Evolutionary conservation across 92 coral and sea anemone genomes (phyloP), one percentile per base, ranked within the genome.

Genomic region (Metridium senile): DNA sequence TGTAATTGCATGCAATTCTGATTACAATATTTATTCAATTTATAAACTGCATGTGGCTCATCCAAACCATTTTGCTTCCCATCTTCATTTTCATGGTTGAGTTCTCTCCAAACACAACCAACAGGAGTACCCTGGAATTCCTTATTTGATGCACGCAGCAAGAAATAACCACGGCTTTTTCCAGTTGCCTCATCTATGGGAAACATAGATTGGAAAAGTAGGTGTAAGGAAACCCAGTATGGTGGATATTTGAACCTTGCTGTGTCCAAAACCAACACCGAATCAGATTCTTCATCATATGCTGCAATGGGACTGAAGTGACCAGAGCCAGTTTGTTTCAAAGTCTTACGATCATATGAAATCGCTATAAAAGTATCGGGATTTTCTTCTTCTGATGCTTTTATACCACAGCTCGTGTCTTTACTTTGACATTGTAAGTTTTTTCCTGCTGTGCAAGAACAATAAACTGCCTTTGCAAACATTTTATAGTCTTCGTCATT

Each of bases 261-360:
- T 23, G 97, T 93, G 71, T 94, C 98, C 30, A 94, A 84, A 58
- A 94, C 75, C 64, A 94, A 70, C 1, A 81, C 93, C 21, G 93
- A 81, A 63, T 89, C 89, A 9, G 94, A 82, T 52, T 93, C 97
- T 8, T 8, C 8, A 74, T 91, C 97, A 25, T 86, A 71, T 13
- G 97, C 98, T 49, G 97, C 98, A 35, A 94, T 77, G 22, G 98
- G 98, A 33, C 97, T 91, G 54, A 89, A 94, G 65, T 94, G 98
- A 26, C 98, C 98, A 30, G 88, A 88, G 0, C 98, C 97, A 0
- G 91, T 81, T 76, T 94, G 98, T 3, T 78, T 80, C 23, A 94
- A 85, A 19, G 77, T 62, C 69, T 62, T 70, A 45, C 98, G 85
- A 22, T 85, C 76, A 69, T 86, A 94, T 0, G 97, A 87, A 21